These are phyloP conservation scores for Ictidomys tridecemlineatus DNA, from an alignment of 2,113 vertebrate species.

Conservation along the genomic window DNA sequence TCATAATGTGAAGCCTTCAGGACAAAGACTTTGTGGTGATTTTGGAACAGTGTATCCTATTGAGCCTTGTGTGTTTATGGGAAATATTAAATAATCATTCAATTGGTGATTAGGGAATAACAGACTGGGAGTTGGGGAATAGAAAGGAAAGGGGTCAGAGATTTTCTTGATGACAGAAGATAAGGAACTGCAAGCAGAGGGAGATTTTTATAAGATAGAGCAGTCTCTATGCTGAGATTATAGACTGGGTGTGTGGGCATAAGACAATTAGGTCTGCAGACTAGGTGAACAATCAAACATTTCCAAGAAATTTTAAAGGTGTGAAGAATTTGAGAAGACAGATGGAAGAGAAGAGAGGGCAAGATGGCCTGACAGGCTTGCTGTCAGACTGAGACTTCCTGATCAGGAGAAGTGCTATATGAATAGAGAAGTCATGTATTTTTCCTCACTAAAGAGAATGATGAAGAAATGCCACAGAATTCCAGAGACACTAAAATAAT, in stretches of 20 bases:
- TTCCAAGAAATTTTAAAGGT: constrained; percentile 65
- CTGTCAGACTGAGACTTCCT: constrained; percentile 37
- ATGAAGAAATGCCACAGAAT: constrained; percentile 33
- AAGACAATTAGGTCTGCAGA: constrained; percentile 34
- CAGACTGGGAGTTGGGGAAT: constrained; percentile 21
- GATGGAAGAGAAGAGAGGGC: not conserved
- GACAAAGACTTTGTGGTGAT: not conserved
- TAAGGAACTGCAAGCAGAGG: constrained; percentile 34
- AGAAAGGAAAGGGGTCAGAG: constrained; percentile 1
- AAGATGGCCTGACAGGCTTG: constrained; percentile 10
- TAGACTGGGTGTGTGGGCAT: not conserved
- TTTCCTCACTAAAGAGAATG: constrained; percentile 35
- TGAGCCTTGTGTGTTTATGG: constrained; percentile 65
- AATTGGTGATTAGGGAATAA: constrained; percentile 35
- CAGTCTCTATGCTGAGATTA: not conserved
- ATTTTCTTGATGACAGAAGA: constrained; percentile 66
- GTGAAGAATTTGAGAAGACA: constrained; percentile 65
- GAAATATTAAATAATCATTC: constrained; percentile 74
- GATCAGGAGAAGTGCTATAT: constrained; percentile 18
- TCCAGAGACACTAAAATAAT: constrained; percentile 54
- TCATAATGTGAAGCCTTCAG: constrained; percentile 64
- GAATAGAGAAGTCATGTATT: not conserved
- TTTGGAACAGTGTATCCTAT: constrained; percentile 64
- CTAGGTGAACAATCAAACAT: constrained; percentile 15
- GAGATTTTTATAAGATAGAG: constrained; percentile 39